phyloP scores from a whole-genome alignment of 2,888 invertebrate species.

The Venusia cambrica region DNA sequence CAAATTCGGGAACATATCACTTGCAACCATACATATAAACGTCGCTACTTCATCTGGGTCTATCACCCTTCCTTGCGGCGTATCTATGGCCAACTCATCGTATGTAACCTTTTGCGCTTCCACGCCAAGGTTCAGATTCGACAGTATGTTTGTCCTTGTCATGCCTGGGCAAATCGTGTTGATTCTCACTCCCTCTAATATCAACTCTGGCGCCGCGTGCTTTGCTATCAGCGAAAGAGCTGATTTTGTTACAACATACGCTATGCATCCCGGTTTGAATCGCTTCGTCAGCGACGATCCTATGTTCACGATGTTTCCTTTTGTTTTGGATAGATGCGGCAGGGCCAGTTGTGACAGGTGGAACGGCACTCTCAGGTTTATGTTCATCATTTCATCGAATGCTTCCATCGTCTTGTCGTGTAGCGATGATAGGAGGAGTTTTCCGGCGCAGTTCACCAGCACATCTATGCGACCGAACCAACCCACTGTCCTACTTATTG shows the following conservation, averaged over 20 bases:
- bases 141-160: conserved; percentile 43
- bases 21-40: conserved; percentile 46
- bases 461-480: conserved; percentile 46
- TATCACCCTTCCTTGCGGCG: conserved; percentile 39
- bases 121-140: conserved; percentile 35
- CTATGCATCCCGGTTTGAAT: conserved; percentile 41
- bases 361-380: conserved; percentile 50
- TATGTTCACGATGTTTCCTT: conserved; percentile 51
- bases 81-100: conserved; percentile 29
- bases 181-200: conserved; percentile 45
- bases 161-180: conserved; percentile 48
- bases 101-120: conserved; percentile 28
- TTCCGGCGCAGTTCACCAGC: conserved; percentile 48
- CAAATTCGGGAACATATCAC: conserved; percentile 47
- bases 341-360: conserved; percentile 42
- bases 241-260: conserved; percentile 43
- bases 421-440: conserved; percentile 38
- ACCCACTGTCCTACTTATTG: conserved; percentile 43
- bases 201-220: conserved; percentile 44
- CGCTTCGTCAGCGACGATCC: conserved; percentile 41
- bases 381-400: conserved; percentile 48
- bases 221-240: conserved; percentile 44
- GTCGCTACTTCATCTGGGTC: conserved; percentile 46
- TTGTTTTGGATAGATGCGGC: conserved; percentile 46
- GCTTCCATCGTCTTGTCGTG: conserved; percentile 42